Conservation (phyloP, 2,797 vertebrate genomes). For the Syngnathus rostellatus region DNA sequence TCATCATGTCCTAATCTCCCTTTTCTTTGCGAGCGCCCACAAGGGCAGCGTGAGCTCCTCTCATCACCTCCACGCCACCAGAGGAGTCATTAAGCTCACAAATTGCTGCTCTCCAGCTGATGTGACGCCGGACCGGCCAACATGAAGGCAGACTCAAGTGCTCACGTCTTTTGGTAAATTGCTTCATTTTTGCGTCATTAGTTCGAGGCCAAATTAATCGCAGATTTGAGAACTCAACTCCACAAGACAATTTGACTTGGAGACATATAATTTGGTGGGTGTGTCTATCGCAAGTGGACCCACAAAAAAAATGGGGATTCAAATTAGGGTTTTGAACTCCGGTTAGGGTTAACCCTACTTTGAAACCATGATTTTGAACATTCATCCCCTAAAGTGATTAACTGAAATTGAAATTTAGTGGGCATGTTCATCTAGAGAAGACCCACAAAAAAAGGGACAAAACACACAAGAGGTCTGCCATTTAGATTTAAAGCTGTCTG, state of each 20-base stretch:
- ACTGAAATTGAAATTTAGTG: neutral
- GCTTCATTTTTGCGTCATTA: slow-evolving; percentile 3
- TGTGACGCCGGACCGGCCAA: slow-evolving; percentile 29
- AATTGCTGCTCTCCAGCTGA: slow-evolving; percentile 30
- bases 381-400: no score
- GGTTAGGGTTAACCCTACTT: no score
- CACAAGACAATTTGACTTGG: neutral
- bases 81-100: slow-evolving; percentile 37
- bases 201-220: neutral
- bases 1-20: slow-evolving; percentile 20
- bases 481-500: neutral
- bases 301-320: neutral
- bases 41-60: slow-evolving; percentile 47
- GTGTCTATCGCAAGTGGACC: neutral
- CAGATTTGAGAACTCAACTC: neutral
- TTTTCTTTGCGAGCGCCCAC: slow-evolving; percentile 32
- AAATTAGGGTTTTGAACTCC: no score
- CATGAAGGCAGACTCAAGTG: slow-evolving; percentile 25
- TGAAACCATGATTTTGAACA: no score
- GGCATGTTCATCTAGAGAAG: no score
- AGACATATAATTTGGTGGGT: neutral
- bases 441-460: neutral
- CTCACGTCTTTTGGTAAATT: neutral
- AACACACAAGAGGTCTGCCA: neutral
- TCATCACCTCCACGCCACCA: slow-evolving; percentile 32